Evolutionary conservation across 2,113 vertebrate species (phyloP).

Genomic region (Lanius ludovicianus): DNA sequence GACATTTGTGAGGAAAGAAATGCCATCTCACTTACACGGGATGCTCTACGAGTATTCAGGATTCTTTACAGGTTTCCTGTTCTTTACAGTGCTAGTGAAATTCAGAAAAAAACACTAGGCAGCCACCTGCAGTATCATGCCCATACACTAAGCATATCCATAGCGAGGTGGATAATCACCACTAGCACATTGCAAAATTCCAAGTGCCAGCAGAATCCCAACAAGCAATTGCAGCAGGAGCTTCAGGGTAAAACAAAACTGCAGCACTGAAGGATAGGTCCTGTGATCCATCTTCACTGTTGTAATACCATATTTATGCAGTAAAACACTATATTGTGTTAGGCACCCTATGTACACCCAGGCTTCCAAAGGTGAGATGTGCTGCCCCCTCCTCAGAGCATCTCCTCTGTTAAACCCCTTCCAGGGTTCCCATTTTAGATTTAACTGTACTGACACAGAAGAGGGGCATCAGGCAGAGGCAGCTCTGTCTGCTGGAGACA

Average conservation of each 20-base stretch:
- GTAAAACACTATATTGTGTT: neutral
- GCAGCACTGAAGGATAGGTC: neutral
- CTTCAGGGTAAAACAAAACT: neutral
- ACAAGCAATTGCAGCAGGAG: neutral
- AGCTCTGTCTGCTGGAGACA: neutral
- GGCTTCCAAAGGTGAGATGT: neutral
- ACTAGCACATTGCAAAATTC: neutral
- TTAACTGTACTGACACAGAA: fast-evolving
- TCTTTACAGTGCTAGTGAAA: neutral
- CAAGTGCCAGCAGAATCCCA: neutral
- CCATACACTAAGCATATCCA: neutral
- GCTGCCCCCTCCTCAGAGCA: neutral
- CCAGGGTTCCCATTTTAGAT: neutral
- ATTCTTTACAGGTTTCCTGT: neutral
- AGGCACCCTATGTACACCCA: neutral
- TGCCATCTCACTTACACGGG: fast-evolving
- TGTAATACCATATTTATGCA: neutral
- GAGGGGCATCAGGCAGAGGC: neutral
- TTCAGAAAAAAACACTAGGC: neutral
- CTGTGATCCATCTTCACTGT: neutral
- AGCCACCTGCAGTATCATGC: neutral
- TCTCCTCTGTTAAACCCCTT: neutral
- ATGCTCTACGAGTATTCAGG: neutral
- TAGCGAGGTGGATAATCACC: neutral
- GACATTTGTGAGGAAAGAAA: neutral